These are phyloP conservation scores for Drosophila testacea DNA, from an alignment of 2,888 invertebrate genomes.

Conservation along the genomic window DNA sequence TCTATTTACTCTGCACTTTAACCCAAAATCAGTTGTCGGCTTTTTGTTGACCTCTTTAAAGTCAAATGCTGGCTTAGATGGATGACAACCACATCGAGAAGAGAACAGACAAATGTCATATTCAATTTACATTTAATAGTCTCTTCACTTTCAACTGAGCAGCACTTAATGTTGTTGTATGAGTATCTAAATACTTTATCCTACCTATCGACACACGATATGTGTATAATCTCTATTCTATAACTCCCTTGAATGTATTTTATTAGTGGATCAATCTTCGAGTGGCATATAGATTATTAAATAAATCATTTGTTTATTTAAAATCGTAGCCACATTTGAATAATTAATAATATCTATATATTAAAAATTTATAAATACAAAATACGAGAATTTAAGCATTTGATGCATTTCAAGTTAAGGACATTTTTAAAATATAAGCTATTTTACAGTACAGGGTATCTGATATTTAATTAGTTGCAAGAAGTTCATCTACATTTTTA, in stretches of 20 bases:
- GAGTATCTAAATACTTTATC: background rate
- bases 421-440: no score
- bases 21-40: slow-evolving; percentile 6
- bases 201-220: background rate
- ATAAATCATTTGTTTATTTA: no score
- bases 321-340: no score
- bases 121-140: slow-evolving; percentile 3
- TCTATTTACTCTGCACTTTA: slow-evolving; percentile 17
- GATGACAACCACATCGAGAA: slow-evolving; percentile 1
- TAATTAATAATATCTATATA: no score
- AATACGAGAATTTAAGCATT: no score
- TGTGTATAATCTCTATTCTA: no score
- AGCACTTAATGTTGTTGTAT: background rate
- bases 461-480: background rate
- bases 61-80: slow-evolving; percentile 1
- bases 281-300: no score
- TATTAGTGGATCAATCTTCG: no score
- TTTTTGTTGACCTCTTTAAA: slow-evolving; percentile 8
- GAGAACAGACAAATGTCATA: background rate
- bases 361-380: no score
- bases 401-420: no score
- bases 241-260: no score
- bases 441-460: background rate
- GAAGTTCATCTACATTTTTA: no score
- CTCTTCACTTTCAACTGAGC: slow-evolving; percentile 1